Base-by-base conservation (phyloP, 2,888 invertebrate species). In the Megastigmus dorsalis region DNA sequence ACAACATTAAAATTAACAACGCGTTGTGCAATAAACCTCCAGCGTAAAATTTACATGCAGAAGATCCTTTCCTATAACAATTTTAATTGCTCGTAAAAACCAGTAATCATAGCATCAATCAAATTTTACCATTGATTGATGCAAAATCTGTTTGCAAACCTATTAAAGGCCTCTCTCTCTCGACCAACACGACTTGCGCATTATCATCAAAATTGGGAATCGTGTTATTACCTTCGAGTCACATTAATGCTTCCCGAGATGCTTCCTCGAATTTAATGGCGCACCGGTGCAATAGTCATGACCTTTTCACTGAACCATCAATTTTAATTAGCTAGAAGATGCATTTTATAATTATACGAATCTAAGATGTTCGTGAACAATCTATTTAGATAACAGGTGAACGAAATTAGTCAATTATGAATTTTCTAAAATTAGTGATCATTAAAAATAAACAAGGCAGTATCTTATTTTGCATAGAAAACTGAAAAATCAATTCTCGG, bases 51-150 rank as follows among this genome's bases (percentile, higher is more conserved):
- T 55, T 66, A 13, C 66, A 55, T n/a, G 28, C 38, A 13, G 45
- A 57, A 45, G 67, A 67, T 67, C 55, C 36, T 15, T 62, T 43
- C 60, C 45, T 66, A 6, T 55, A n/a, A 36, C 30, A 50, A 62
- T 62, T 70, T 69, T 60, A 45, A 70, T 62, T 52, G 70, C 62
- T 63, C 70, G 41, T 70, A 63, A 70, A 62, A 70, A 63, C 10
- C 9, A 26, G 36, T 59, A 68, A 68, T 59, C 13, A 28, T n/a
- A 13, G 9, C 54, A 36, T 63, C 63, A 70, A 70, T 70, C 54
- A 70, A 54, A 45, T 28, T 28, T 28, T 26, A 59, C 38, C 50
- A 28, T 55, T 54, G 28, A 60, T 70, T 52, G 30, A 54, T 52
- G 30, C 41, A 48, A n/a, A 67, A 48, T 67, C 45, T 57, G 30